A percentile compares a stretch with the other conserved stretches of the same genome.
These are phyloP conservation scores for Pollenia griseotomentosa DNA, from an alignment of 2,888 invertebrate species.

Conservation along the genomic window DNA sequence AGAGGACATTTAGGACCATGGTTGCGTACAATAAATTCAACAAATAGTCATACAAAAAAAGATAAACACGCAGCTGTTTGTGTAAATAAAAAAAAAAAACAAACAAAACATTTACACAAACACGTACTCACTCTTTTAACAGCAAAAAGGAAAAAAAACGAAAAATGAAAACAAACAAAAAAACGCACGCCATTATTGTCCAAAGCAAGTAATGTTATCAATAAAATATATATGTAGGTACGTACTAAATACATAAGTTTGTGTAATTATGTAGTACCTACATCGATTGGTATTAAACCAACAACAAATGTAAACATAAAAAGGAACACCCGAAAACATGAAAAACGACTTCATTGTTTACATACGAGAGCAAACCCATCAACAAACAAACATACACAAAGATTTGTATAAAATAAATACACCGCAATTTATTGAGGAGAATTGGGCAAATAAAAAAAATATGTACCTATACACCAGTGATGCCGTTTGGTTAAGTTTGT, in stretches of 20 bases:
- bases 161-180: slow-evolving; percentile 34
- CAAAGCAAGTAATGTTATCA: slow-evolving; percentile 58
- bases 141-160: background rate
- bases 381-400: background rate
- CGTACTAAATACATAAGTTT: background rate
- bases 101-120: slow-evolving; percentile 41
- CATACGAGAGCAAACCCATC: slow-evolving; percentile 39
- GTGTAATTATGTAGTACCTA: background rate
- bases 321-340: slow-evolving; percentile 57
- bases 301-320: slow-evolving; percentile 44
- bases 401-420: background rate
- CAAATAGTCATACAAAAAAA: slow-evolving; percentile 23
- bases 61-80: slow-evolving; percentile 61
- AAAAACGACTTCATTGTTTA: slow-evolving; percentile 58
- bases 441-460: background rate
- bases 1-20: slow-evolving; percentile 57
- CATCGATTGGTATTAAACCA: slow-evolving; percentile 1
- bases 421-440: background rate
- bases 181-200: slow-evolving; percentile 70
- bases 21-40: slow-evolving; percentile 34
- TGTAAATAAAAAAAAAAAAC: slow-evolving; percentile 48
- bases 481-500: too few species aligned
- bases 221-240: slow-evolving; percentile 29
- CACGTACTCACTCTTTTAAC: slow-evolving; percentile 4
- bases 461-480: too few species aligned